Conservation (phyloP, 2,888 invertebrate species). For the Hyppa rectilinea region DNA sequence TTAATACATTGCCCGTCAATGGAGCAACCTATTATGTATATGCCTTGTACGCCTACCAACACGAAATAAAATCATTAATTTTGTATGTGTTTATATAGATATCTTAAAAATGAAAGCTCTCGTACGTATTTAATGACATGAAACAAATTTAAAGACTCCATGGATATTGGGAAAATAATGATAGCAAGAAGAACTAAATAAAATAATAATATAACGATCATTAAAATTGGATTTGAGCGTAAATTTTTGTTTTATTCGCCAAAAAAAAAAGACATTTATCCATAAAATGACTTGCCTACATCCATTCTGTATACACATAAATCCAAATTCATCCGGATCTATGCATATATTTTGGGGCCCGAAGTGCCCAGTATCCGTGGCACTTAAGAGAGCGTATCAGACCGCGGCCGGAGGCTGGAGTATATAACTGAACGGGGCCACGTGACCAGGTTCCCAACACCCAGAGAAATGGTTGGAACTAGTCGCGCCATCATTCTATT, state of each 20-base stretch:
- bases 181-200: no score
- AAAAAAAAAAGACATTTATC: not conserved
- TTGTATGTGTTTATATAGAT: no score
- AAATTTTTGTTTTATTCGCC: not conserved
- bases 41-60: no score
- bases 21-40: no score
- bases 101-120: no score
- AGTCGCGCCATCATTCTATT: conserved; percentile 55
- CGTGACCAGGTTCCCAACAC: conserved; percentile 78
- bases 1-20: no score
- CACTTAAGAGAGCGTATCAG: conserved; percentile 70
- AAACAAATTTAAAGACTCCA: no score
- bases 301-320: not conserved
- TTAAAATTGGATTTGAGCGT: not conserved
- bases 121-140: no score
- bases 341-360: not conserved
- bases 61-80: no score
- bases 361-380: conserved; percentile 59
- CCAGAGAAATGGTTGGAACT: conserved; percentile 63
- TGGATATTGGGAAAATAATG: no score
- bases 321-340: conserved; percentile 9
- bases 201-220: not conserved
- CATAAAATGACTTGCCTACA: not conserved
- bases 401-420: conserved; percentile 72
- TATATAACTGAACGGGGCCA: conserved; percentile 80